These are phyloP conservation scores for Catocala sponsa DNA, from an alignment of 2,888 invertebrate species.

Conservation along the genomic window DNA sequence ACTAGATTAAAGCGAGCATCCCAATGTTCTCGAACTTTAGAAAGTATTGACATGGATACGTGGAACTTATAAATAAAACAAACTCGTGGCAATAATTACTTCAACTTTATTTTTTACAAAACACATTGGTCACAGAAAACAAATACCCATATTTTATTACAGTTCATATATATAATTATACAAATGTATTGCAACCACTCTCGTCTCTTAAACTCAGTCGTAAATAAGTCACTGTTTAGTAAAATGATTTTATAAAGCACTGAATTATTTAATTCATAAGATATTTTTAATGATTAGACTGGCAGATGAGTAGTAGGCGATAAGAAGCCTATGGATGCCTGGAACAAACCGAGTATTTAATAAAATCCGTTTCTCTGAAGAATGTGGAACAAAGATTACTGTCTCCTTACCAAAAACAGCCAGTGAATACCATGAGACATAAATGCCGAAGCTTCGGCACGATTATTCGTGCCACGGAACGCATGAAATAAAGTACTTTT, in stretches of 20 bases:
- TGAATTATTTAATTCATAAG: background rate
- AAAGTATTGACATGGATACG: too few species aligned
- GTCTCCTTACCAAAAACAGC: too few species aligned
- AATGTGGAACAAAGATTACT: too few species aligned
- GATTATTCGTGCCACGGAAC: too few species aligned
- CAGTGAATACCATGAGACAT: too few species aligned
- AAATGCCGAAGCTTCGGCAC: too few species aligned
- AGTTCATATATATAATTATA: conserved; percentile 49
- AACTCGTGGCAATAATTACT: conserved; percentile 65
- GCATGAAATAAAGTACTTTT: too few species aligned
- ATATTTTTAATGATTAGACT: background rate
- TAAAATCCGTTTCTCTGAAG: too few species aligned
- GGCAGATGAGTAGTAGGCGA: background rate
- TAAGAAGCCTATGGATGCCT: too few species aligned
- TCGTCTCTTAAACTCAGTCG: conserved; percentile 51
- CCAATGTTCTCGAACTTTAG: too few species aligned
- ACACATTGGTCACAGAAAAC: conserved; percentile 72
- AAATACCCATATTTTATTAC: conserved; percentile 60
- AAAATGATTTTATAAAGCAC: background rate
- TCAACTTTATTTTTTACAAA: conserved; percentile 74
- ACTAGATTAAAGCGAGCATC: too few species aligned
- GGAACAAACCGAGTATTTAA: too few species aligned
- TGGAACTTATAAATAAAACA: conserved; percentile 53
- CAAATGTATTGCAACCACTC: conserved; percentile 56
- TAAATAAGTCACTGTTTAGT: conserved; percentile 26